Evolutionary conservation across 2,113 vertebrate species (phyloP).

Genomic region (Carassius auratus): DNA sequence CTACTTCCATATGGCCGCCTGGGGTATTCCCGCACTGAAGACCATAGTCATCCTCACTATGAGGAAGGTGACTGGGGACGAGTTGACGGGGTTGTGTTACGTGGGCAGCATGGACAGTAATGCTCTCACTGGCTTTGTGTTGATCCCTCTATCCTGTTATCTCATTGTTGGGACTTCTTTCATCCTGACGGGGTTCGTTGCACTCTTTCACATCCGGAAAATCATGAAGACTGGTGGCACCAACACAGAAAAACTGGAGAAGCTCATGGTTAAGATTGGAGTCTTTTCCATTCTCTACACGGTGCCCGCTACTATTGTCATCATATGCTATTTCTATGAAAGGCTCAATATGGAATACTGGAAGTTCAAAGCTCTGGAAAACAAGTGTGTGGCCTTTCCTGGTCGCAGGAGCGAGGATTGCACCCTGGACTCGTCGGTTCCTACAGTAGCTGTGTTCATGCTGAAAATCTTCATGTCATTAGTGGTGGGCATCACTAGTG

Average conservation of each 20-base stretch:
- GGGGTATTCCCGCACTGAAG: slow-evolving; percentile 87
- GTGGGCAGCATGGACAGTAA: slow-evolving; percentile 81
- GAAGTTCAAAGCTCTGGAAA: slow-evolving; percentile 79
- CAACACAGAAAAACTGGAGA: slow-evolving; percentile 88
- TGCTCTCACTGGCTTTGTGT: slow-evolving; percentile 81
- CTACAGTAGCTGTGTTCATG: slow-evolving; percentile 86
- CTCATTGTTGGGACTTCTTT: slow-evolving; percentile 86
- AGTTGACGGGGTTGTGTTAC: slow-evolving; percentile 86
- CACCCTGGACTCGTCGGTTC: slow-evolving; percentile 81
- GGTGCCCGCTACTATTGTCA: slow-evolving; percentile 70
- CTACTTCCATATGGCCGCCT: slow-evolving; percentile 88
- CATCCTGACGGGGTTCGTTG: slow-evolving; percentile 85
- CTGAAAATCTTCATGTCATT: slow-evolving; percentile 90
- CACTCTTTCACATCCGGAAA: slow-evolving; percentile 88
- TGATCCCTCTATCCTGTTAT: slow-evolving; percentile 86
- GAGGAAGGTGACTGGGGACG: slow-evolving; percentile 86
- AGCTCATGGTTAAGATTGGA: slow-evolving; percentile 88
- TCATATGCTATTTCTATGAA: slow-evolving; percentile 87
- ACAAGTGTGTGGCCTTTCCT: slow-evolving; percentile 69
- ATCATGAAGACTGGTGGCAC: slow-evolving; percentile 88
- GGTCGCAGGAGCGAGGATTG: slow-evolving; percentile 78
- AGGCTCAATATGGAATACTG: slow-evolving; percentile 85
- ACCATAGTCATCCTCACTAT: slow-evolving; percentile 86
- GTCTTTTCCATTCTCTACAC: slow-evolving; percentile 90
- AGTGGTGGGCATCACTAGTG: slow-evolving; percentile 89